These are phyloP conservation scores for Dryoscopus gambensis DNA, from an alignment of 2,113 vertebrate genomes.

Conservation along the genomic window DNA sequence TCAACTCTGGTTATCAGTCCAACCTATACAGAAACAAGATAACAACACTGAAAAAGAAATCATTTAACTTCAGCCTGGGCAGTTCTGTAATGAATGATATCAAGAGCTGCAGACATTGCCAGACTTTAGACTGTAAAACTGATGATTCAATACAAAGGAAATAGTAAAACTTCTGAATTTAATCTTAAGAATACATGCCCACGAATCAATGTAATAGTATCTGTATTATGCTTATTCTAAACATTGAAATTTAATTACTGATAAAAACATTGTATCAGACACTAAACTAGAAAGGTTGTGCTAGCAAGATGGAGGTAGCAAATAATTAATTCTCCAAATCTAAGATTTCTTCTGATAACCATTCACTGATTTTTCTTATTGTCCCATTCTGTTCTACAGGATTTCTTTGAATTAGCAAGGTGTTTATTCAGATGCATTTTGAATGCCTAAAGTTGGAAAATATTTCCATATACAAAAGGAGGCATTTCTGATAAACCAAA, in stretches of 20 bases:
- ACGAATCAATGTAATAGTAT: neutral
- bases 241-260: neutral
- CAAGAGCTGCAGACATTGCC: slow-evolving; percentile 31
- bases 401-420: neutral
- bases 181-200: neutral
- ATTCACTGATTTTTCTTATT: neutral
- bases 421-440: neutral
- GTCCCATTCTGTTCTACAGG: neutral
- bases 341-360: neutral
- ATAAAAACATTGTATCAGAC: neutral
- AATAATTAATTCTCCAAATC: neutral
- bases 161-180: neutral
- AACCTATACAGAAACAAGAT: slow-evolving; percentile 44
- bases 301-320: neutral
- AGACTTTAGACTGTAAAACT: slow-evolving; percentile 4
- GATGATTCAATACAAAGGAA: neutral
- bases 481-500: neutral
- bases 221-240: neutral
- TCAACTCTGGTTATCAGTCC: neutral
- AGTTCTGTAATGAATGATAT: slow-evolving; percentile 52
- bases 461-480: neutral
- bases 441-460: neutral
- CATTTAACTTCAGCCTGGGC: slow-evolving; percentile 60
- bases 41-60: slow-evolving; percentile 40
- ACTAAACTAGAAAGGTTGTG: neutral